Base-by-base conservation (phyloP, 2,113 vertebrate genomes). In the Cyprinodon tularosa region DNA sequence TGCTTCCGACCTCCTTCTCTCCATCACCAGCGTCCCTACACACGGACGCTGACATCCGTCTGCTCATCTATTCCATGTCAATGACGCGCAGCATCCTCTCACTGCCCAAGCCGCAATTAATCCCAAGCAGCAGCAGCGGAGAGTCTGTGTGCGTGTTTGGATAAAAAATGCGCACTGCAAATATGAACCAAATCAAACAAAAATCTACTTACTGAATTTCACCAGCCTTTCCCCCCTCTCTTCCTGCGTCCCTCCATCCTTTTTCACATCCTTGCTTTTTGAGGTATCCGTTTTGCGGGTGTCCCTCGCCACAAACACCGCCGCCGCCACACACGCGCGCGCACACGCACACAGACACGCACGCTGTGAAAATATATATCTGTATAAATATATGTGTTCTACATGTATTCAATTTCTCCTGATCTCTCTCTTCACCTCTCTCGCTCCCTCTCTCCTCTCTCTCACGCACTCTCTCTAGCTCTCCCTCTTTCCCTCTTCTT, bases 391-490 rank as follows among this genome's bases (percentile, higher is more conserved):
- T 91, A 89, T 90, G 90, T 92, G 91, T 92, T 93, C 90, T 95
- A 95, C 94, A 94, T 94, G 93, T 91, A 94, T 95, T 95, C 94
- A 93, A 92, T 95, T 95, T 93, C 91, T 88, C 77, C 50, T 90
- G 84, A 90, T 84, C 84, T 89, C 89, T 92, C 89, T 92, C 84
- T 85, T 88, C 83, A 77, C 67, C 89, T 88, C 88, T 81, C 88
- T 90, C 87, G 79, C 88, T 83, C 89, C 71, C 89, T 89, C 77
- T 39, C 85, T 65, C 78, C 74, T 76, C 78, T 74, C 73, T 63
- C 89, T 78, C 88, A 78, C 85, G 37, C 87, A 74, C 87, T 77
- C 90, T 84, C 91, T 84, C 91, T 45, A 50, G 62, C 91, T 86
- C 92, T 93, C 90, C 83, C 91, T 94, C 90, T 94, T 84, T 93